Base-by-base conservation (phyloP, 2,113 vertebrate species). In the Pongo abelii region DNA sequence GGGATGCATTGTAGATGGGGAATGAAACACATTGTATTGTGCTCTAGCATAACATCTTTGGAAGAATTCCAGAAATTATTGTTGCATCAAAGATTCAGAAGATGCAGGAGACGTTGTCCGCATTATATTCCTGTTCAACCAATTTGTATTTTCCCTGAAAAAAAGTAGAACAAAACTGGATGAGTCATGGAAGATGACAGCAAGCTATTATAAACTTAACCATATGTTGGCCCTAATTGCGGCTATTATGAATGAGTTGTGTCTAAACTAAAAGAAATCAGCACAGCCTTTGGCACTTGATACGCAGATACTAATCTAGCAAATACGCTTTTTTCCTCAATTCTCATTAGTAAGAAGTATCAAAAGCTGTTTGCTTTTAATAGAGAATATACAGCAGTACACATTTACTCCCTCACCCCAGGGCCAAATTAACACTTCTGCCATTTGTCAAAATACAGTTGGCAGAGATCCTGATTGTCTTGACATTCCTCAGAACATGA, bases 1-100 rank as follows among this genome's bases (percentile, higher is more conserved):
- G 46, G 32, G 46, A 79, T 92, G 52, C 89, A 22, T 55, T 74
- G 8, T 43, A 64, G 48, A 78, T 69, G 18, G 50, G 32, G 90
- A 93, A 8, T 48, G 55, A 85, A 50, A 5, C 30, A 92, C 57
- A 85, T 80, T 89, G 30, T 75, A 9, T 16, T 89, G 57, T 40
- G 25, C 5, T 93, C 38, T 81, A 30, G 5, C 52, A 52, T 70
- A 57, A 80, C 3, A 52, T 85, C 35, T n/a, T 61, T 69, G n/a
- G 25, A 43, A 12, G 38, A 91, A 40, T 94, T 87, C 35, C 67
- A 91, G 87, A 90, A 93, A 75, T 90, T 32, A 93, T 22, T 90
- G 48, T 35, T 30, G 84, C 12, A 75, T 91, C 55, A 80, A 59
- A 43, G 64, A 80, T 48, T 93, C 25, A 43, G 40, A 90, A 40